Conservation (phyloP, 2,888 invertebrate genomes). For the Phalera bucephala region DNA sequence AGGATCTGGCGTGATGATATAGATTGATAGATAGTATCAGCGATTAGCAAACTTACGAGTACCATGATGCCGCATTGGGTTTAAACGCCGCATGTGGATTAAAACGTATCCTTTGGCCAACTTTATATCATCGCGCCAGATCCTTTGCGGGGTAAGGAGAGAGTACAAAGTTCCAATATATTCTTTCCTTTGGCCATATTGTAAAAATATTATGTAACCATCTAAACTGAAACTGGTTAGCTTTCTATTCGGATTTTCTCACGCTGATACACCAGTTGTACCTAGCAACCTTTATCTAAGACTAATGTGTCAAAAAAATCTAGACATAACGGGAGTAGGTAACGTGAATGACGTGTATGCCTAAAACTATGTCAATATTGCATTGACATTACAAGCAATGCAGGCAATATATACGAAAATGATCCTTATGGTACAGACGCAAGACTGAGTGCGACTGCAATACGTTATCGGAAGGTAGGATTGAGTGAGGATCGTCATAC, state of each 20-base stretch:
- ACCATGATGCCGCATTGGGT: too few species aligned
- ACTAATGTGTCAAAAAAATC: constrained; percentile 31
- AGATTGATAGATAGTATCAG: too few species aligned
- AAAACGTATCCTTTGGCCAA: too few species aligned
- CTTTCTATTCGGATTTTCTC: neutral
- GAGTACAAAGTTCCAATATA: too few species aligned
- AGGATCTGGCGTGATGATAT: too few species aligned
- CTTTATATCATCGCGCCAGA: too few species aligned
- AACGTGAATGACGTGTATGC: constrained; percentile 25
- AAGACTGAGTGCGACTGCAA: constrained; percentile 24
- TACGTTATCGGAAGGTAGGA: constrained; percentile 47
- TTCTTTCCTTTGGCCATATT: too few species aligned
- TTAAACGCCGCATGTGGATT: too few species aligned
- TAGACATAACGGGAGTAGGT: constrained; percentile 46
- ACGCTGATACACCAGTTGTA: constrained; percentile 1
- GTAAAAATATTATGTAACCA: too few species aligned
- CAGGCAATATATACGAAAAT: constrained; percentile 25
- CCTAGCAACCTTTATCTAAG: constrained; percentile 10
- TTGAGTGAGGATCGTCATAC: constrained; percentile 43
- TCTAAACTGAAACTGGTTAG: neutral
- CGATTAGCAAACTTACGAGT: too few species aligned
- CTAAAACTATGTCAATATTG: constrained; percentile 50
- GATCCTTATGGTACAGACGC: constrained; percentile 25
- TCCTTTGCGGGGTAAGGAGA: too few species aligned
- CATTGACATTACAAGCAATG: constrained; percentile 24